Evolutionary conservation across 1,140 invertebrate genomes (phyloP), one percentile per base, ranked within the genome.

Genomic region (Monomorium pharaonis): DNA sequence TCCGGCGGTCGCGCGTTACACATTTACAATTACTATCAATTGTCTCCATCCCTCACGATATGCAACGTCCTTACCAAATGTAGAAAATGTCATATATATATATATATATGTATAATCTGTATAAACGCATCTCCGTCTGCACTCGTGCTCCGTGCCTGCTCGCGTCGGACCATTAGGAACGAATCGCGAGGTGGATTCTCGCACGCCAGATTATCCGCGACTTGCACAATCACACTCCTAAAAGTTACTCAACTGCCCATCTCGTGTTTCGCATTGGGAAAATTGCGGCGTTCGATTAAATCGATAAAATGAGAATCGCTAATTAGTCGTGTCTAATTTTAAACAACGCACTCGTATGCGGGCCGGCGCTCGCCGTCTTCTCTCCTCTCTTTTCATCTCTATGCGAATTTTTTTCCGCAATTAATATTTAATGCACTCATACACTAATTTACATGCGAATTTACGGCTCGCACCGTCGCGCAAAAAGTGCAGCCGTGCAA

Each of bases 41-140:
- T 67, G 51, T 74, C 30, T 51, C 30, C 74, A 87, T 86, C 89
- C 80, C 89, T 90, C 91, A 91, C 86, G 92, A 93, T 94, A 94
- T 93, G 93, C 92, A 92, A 92, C 92, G 92, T 93, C 88, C 88
- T 93, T 93, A 93, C 91, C 88, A 93, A 93, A 92, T 91, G 91
- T 93, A 94, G 86, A 94, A 94, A 94, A 94, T 93, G 90, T 91
- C 87, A 85, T 92, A 77, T 92, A 90, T 47, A 47, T 47, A 47
- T 47, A 42, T 42, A 42, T 42, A 47, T 49, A 49, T 49, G n/a
- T 92, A 91, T 87, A 87, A 85, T 90, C 65, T 85, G 84, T 90
- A 86, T 92, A 91, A 89, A 92, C 60, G 69, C 37, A 7, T 86
- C 76, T 88, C 67, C 62, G 30, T 88, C 78, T 78, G 47, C 85